phyloP scores from a whole-genome alignment of 2,888 invertebrate species.

The Drosophila lutescens region DNA sequence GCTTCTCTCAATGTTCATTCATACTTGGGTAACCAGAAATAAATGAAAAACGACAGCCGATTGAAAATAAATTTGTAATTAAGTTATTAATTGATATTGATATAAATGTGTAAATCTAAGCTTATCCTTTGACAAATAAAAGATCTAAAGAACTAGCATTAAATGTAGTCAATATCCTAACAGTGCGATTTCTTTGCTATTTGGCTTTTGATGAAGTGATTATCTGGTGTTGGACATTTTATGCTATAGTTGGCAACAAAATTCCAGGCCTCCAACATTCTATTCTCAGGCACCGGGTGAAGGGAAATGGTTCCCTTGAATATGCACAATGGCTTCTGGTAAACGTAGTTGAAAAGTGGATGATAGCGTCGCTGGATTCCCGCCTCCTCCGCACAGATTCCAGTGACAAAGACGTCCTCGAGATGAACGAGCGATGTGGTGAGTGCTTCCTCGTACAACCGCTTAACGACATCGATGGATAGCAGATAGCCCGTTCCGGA shows the following conservation, averaged over 20 bases:
- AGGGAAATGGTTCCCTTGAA: constrained; percentile 85
- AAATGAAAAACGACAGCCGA: not conserved
- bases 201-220: not conserved
- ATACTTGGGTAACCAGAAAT: not conserved
- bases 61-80: not conserved
- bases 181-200: not conserved
- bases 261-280: constrained; percentile 84
- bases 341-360: constrained; percentile 86
- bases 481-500: constrained; percentile 93
- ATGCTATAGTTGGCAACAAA: constrained; percentile 80
- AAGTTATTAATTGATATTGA: constrained; percentile 15
- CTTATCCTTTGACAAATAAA: constrained; percentile 15
- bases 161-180: not conserved
- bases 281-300: not conserved
- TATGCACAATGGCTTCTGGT: constrained; percentile 84
- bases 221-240: constrained; percentile 77
- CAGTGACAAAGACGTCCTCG: constrained; percentile 92
- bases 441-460: constrained; percentile 88
- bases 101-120: constrained; percentile 26
- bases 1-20: not conserved
- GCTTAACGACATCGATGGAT: constrained; percentile 88
- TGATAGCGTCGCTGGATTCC: constrained; percentile 87
- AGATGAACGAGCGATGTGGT: constrained; percentile 89
- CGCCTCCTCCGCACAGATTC: constrained; percentile 88
- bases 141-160: constrained; percentile 1